Base-by-base conservation (phyloP, 2,113 vertebrate genomes). In the Symphodus melops region DNA sequence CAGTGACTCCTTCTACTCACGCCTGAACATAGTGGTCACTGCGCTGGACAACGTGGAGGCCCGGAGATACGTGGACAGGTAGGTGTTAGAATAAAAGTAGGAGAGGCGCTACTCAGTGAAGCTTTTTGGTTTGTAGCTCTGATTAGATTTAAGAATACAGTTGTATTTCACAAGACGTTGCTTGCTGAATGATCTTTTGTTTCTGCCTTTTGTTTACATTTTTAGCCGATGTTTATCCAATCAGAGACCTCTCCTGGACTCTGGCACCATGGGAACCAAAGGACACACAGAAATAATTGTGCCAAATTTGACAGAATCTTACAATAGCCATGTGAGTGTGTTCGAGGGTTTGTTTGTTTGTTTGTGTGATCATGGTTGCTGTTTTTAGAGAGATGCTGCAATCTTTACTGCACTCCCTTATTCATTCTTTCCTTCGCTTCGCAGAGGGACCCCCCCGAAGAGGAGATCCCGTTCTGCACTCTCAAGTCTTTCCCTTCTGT, bases 401-500 rank as follows among this genome's bases (percentile, higher is more conserved):
- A 1, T 62, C 37, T 17, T 25, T 17, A 19, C 48, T 23, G 8
- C 20, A 13, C 12, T 46, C 25, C 9, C 54, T 36, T 8, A 64
- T 62, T 6, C 23, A 16, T 56, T n/a, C 17, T 74, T 25, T 55
- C 25, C 37, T 72, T 71, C 81, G 3, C n/a, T 80, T 51, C 3
- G 3, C 77, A 99, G 98, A 93, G 98, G 77, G 98, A 99, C 90
- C 98, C 98, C 54, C 97, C 97, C 14, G 98, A 99, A 81, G 98
- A 99, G 85, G 98, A 99, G 95, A 98, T 99, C 91, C 98, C 98
- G 8, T 99, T 99, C 93, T 99, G 98, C 90, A 99, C 98, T 56
- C 93, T 99, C 33, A 99, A 99, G 84, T 99, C 98, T 81, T 99
- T 99, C 82, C 98, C 98, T 81, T 96, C 97, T 69, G 94, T 97